Evolutionary conservation across 2,113 vertebrate genomes (phyloP), one percentile per base, ranked within the genome.

Genomic region (Rhea americana): DNA sequence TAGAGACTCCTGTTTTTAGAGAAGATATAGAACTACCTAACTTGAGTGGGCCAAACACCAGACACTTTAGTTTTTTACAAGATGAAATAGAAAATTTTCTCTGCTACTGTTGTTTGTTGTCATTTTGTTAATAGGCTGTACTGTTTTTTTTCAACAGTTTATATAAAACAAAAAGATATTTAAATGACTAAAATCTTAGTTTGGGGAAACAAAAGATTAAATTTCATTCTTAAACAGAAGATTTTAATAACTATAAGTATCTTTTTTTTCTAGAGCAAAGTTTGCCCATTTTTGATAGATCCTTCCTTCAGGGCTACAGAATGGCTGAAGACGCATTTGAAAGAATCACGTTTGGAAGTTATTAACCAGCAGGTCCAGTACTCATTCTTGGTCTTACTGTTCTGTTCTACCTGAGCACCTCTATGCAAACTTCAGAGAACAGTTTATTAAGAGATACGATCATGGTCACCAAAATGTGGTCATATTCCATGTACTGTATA

Each of bases 261-360:
- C 55, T 91, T 85, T 47, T 82, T 74, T 25, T 11, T 1, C 76
- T 87, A 99, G 99, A 99, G 99, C 95, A 98, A 98, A 63, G 98
- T 99, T 26, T 99, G 98, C 94, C 99, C 99, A 1, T 99, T 99
- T 97, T 97, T 99, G 93, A 99, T 99, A 39, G 99, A 99, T 74
- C 99, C 99, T 13, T 99, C 99, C 58, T 99, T 99, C 55, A 98
- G 98, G 73, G 99, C 99, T 71, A 99, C 99, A 48, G 98, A 99
- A 88, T 99, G 99, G 99, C 88, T 99, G 68, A 98, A 98, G 90
- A 98, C 97, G 56, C 99, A 99, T 97, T 98, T 99, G 78, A 99
- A 98, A 94, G 97, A 98, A 39, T 98, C 98, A 58, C 98, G 96
- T 75, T 97, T 99, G 84, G 99, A 99, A 96, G 98, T 99, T 78